phyloP scores from a whole-genome alignment of 2,113 vertebrate species.

The Salvelinus fontinalis region DNA sequence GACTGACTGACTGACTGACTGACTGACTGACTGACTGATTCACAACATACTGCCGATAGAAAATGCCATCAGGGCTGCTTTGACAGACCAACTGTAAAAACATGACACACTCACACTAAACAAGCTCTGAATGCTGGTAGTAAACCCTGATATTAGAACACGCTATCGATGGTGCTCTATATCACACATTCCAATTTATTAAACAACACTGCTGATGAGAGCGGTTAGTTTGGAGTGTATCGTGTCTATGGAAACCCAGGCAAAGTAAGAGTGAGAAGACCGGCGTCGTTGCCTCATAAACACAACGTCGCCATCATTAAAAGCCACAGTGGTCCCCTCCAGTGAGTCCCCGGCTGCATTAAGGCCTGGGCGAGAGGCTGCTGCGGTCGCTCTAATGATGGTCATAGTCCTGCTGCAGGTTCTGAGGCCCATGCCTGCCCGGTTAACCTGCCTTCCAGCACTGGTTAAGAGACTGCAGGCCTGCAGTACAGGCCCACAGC shows the following conservation, averaged over 20 bases:
- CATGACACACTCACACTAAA: background rate
- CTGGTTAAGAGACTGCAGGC: constrained; percentile 23
- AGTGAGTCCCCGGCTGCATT: constrained; percentile 42
- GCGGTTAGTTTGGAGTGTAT: no score
- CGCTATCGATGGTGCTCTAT: no score
- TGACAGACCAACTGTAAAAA: background rate
- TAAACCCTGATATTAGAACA: background rate
- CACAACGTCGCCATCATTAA: constrained; percentile 46
- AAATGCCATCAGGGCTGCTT: background rate
- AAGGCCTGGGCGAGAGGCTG: constrained; percentile 42
- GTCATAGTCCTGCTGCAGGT: constrained; percentile 55
- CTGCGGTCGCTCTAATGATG: constrained; percentile 63
- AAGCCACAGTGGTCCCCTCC: constrained; percentile 44
- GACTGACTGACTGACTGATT: constrained; percentile 1
- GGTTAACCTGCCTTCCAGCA: constrained; percentile 37
- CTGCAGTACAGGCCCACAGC: constrained; percentile 14
- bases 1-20: constrained; percentile 11
- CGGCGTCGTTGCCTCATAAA: constrained; percentile 10
- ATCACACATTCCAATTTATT: no score
- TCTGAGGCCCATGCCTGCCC: constrained; percentile 28
- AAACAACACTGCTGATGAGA: no score
- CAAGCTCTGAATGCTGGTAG: no score
- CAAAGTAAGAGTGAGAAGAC: background rate
- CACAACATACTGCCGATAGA: background rate
- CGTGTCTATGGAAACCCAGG: background rate